Base-by-base conservation (phyloP, 2,113 vertebrate genomes). In the Helogale parvula region DNA sequence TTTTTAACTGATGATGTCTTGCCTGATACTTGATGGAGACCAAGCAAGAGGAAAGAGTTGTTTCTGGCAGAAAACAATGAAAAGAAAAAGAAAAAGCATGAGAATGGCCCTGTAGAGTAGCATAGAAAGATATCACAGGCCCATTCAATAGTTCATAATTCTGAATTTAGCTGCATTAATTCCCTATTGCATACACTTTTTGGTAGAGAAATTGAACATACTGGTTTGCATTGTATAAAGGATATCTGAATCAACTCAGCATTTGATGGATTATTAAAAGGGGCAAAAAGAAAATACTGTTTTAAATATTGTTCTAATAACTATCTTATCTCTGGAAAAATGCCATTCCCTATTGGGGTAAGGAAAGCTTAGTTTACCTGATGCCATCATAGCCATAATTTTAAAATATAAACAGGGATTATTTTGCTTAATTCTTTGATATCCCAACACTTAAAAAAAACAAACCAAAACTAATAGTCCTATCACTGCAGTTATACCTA, bases 1-100 rank as follows among this genome's bases (percentile, higher is more conserved):
- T 94, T 94, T 97, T 97, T 95, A 97, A 95, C 72, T 69, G 66
- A 90, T 88, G 41, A 76, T 86, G 7, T 82, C 63, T 96, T 94
- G 38, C n/a, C 96, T 92, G 19, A 69, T 96, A 93, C 90, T 96
- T 94, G 85, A 88, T 66, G 84, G 63, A 90, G 12, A 96, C n/a
- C 90, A 92, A 50, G 47, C 47, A 89, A 71, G 77, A 80, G 13
- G 29, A 12, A 84, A 94, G 66, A 2, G 12, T 77, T 90, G 19
- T 84, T 94, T 52, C 45, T 85, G 65, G 60, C 21, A 63, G 33
- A 82, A 8, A 92, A 52, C 65, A 91, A 35, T 27, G 47, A 71
- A 60, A 21, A 38, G 60, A 21, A 72, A 72, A 94, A 92, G 33
- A 33, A 2, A 52, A n/a, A 90, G 11, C 7, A 54, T 29, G 31